A percentile compares a stretch with the other conserved stretches of the same genome.
These are phyloP conservation scores for Platalea minor DNA, from an alignment of 2,797 vertebrate genomes.

Conservation along the genomic window DNA sequence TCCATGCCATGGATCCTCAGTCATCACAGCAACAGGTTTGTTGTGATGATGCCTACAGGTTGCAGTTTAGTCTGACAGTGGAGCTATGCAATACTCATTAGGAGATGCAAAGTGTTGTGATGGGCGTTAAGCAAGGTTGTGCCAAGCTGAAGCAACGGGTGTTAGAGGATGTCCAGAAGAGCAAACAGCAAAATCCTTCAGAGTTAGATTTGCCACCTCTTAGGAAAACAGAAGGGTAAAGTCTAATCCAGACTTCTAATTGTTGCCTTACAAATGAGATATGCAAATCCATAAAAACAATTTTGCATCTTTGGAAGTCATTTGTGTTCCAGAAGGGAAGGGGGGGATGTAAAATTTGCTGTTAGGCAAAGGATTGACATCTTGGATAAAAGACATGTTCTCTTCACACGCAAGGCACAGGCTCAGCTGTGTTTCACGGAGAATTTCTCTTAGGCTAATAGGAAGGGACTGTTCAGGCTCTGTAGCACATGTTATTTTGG, in stretches of 20 bases:
- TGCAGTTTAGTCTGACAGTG: not conserved
- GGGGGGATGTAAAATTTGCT: not conserved
- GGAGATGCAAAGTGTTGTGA: not conserved
- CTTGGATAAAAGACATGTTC: not conserved
- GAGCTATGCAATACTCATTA: not conserved
- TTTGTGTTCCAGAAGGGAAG: not conserved
- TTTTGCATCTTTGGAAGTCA: not conserved
- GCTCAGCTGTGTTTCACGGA: not conserved
- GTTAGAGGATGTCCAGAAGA: not conserved
- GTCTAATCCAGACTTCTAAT: not conserved
- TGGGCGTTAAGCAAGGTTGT: not conserved
- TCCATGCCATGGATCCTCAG: not conserved
- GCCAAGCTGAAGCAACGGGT: not conserved
- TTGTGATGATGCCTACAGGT: not conserved
- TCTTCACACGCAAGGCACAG: not conserved
- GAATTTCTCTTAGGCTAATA: not conserved
- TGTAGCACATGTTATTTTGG: not conserved
- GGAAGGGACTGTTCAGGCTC: not conserved
- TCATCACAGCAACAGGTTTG: not conserved
- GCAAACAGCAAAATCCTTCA: not conserved
- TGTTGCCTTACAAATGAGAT: not conserved
- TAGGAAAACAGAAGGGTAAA: not conserved
- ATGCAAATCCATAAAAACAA: not conserved
- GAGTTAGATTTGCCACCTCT: not conserved
- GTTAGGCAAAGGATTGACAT: not conserved